These are phyloP conservation scores for Halyomorpha halys DNA, from an alignment of 1,140 invertebrate species.

Conservation along the genomic window DNA sequence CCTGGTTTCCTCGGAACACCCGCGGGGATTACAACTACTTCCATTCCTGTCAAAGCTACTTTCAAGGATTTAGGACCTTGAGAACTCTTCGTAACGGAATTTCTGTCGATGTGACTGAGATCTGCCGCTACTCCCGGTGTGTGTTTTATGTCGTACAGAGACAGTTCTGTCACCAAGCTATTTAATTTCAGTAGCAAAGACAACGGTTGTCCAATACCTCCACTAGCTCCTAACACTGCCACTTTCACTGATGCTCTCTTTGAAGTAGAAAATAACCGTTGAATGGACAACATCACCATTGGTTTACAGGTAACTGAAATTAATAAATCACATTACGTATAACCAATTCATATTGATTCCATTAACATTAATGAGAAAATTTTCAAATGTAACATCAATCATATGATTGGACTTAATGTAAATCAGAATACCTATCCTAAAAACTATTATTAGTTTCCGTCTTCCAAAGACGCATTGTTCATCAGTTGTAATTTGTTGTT, in stretches of 20 bases:
- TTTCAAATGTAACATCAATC: no score
- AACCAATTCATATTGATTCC: no score
- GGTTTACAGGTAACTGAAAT: no score
- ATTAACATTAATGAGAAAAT: no score
- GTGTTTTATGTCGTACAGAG: slow-evolving; percentile 84
- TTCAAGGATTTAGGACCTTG: slow-evolving; percentile 58
- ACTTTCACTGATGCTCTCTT: not conserved
- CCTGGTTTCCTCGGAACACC: slow-evolving; percentile 96
- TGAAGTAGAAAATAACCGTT: slow-evolving; percentile 1
- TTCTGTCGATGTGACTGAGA: slow-evolving; percentile 92
- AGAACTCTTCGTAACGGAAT: slow-evolving; percentile 70
- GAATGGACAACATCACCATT: no score
- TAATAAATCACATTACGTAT: no score
- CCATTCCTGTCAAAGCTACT: slow-evolving; percentile 51
- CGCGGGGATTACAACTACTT: slow-evolving; percentile 93
- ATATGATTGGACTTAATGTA: no score
- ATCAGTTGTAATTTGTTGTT: no score
- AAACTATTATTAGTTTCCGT: no score
- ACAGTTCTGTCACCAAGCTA: slow-evolving; percentile 69
- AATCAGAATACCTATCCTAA: no score
- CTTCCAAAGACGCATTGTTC: no score
- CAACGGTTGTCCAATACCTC: slow-evolving; percentile 96
- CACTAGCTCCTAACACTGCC: slow-evolving; percentile 88
- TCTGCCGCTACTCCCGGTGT: slow-evolving; percentile 97
- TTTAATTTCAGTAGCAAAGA: slow-evolving; percentile 90